These are phyloP conservation scores for Scalopus aquaticus DNA, from an alignment of 2,113 vertebrate genomes.

Conservation along the genomic window DNA sequence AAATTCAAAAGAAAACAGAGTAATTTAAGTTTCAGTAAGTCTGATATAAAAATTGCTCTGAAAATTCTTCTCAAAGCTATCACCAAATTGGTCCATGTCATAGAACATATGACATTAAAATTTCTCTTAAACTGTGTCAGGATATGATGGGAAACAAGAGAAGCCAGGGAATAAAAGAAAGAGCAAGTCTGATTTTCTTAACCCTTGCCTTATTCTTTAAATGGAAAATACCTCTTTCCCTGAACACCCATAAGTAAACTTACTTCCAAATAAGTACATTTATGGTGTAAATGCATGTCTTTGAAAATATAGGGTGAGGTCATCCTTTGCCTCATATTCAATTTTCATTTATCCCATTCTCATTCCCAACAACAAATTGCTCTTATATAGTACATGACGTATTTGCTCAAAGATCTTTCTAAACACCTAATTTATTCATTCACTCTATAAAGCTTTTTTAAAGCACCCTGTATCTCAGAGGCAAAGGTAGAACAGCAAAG, in stretches of 20 bases:
- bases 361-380: background rate
- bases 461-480: background rate
- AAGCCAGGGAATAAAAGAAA: background rate
- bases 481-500: background rate
- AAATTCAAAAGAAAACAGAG: slow-evolving; percentile 65
- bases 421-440: background rate
- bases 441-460: background rate
- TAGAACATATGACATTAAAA: slow-evolving; percentile 49
- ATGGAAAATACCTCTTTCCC: background rate
- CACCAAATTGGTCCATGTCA: slow-evolving; percentile 60
- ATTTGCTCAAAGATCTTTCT: background rate
- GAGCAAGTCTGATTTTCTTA: slow-evolving; percentile 32
- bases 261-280: background rate
- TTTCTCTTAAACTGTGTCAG: slow-evolving; percentile 49
- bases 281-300: background rate
- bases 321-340: background rate
- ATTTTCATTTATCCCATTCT: background rate
- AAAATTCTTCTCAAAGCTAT: slow-evolving; percentile 64
- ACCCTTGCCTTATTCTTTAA: background rate
- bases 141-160: background rate
- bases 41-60: slow-evolving; percentile 65
- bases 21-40: slow-evolving; percentile 67
- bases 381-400: background rate
- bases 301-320: background rate
- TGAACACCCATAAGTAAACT: background rate